Evolutionary conservation across 2,888 invertebrate genomes (phyloP).

Genomic region (Caenorhabditis japonica): DNA sequence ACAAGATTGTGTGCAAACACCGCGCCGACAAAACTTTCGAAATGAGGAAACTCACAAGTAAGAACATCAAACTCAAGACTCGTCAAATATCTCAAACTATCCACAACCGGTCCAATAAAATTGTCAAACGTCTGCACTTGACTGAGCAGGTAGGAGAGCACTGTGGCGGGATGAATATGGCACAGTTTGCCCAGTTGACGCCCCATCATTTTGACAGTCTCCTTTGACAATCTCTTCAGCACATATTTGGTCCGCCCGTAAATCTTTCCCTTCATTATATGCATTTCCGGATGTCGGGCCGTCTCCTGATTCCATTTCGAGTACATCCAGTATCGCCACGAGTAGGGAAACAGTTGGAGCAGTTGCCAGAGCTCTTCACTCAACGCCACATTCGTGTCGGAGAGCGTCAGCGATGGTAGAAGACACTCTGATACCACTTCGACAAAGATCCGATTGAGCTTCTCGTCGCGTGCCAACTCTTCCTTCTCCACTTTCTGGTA

Average conservation of each 20-base stretch:
- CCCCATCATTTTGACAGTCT: conserved; percentile 96
- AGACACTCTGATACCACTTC: conserved; percentile 84
- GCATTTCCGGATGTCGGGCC: conserved; percentile 86
- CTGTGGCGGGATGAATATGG: conserved; percentile 92
- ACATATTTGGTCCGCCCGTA: conserved; percentile 93
- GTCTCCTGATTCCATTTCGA: conserved; percentile 91
- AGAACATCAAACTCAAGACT: conserved; percentile 94
- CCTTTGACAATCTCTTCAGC: conserved; percentile 94
- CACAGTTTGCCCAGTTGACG: conserved; percentile 95
- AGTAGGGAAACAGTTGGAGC: conserved; percentile 79
- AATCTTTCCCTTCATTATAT: conserved; percentile 88
- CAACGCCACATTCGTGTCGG: conserved; percentile 94
- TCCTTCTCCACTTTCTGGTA: conserved; percentile 73
- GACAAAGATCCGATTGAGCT: conserved; percentile 60
- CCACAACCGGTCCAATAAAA: conserved; percentile 94
- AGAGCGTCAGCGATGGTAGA: conserved; percentile 90
- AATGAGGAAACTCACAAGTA: conserved; percentile 81
- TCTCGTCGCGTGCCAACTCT: conserved; percentile 48
- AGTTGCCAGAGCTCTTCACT: conserved; percentile 95
- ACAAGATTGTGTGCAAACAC: no score
- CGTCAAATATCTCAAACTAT: conserved; percentile 95
- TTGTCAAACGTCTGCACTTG: conserved; percentile 91
- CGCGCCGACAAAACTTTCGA: no score
- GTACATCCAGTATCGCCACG: conserved; percentile 77
- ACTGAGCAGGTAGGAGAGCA: conserved; percentile 90